Base-by-base conservation (phyloP, 2,888 invertebrate genomes). In the Apamea anceps region DNA sequence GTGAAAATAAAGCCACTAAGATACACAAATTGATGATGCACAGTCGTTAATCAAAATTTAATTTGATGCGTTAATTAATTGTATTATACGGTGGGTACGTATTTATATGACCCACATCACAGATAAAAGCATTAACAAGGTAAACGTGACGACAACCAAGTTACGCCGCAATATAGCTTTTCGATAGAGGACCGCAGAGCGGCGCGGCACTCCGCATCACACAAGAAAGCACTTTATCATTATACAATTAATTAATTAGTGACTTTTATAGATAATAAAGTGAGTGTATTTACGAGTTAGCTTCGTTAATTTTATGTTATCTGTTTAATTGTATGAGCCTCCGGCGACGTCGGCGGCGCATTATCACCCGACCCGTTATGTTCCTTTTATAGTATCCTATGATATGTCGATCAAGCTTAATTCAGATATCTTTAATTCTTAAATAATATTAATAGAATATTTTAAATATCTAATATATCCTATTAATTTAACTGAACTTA, bases 261-360 rank as follows among this genome's bases (percentile, higher is more conserved):
- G 96, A 95, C 96, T 93, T 96, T 97, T 96, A 97, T 96, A 94
- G 96, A 95, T 96, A 95, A 93, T 97, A 96, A 96, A 96, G 91
- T 91, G 92, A 94, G 92, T 92, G 92, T 95, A 94, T 96, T 96
- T 96, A 96, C 93, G 96, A 95, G 94, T 93, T 91, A 91, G 92
- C 92, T 95, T 94, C 94, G 95, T 95, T 96, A 96, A 95, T 95
- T 96, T 96, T 95, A 95, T 95, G 94, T 94, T 95, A 96, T 95
- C 96, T 94, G 91, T 94, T 94, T 95, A 95, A 96, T 95, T 95
- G 94, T 94, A 92, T 87, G 92, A 93, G 94, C 92, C 93, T 91
- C 93, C 88, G 93, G 92, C 92, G 90, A 90, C 90, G 92, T 86
- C 88, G 86, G 87, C 86, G 89, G 89, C 87, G 81, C 88, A 90